A percentile compares a stretch with the other conserved stretches of the same genome.
These are phyloP conservation scores for Atrichornis clamosus DNA, from an alignment of 2,113 vertebrate species.

Conservation along the genomic window DNA sequence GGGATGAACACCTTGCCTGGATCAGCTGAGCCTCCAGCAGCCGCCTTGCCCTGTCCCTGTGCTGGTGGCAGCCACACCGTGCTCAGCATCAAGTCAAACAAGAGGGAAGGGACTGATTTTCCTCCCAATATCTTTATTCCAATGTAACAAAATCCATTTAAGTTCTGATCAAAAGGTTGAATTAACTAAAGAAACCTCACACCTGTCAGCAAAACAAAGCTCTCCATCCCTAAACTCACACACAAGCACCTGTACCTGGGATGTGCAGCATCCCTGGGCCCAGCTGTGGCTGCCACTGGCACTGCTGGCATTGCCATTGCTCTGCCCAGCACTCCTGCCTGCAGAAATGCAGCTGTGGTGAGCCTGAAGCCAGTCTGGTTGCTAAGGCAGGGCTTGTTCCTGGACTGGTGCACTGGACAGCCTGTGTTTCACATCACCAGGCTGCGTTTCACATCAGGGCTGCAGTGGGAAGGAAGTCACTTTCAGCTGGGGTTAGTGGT, in stretches of 20 bases:
- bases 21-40: not conserved
- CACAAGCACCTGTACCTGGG: not conserved
- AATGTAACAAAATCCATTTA: not conserved
- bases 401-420: not conserved
- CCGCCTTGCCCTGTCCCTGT: rapidly evolving
- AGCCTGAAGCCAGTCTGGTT: not conserved
- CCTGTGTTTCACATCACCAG: not conserved
- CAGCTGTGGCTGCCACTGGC: not conserved
- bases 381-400: not conserved
- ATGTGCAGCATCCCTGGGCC: not conserved
- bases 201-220: not conserved
- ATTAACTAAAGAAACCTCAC: not conserved
- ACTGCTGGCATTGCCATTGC: not conserved
- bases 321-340: not conserved
- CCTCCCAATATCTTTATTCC: not conserved
- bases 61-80: not conserved
- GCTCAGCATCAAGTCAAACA: not conserved
- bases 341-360: not conserved
- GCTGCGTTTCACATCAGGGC: not conserved
- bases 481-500: not conserved
- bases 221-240: not conserved
- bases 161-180: not conserved
- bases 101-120: not conserved
- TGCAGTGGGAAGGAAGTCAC: not conserved
- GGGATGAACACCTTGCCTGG: not conserved